Evolutionary conservation across 1,140 invertebrate species (phyloP), one percentile per base, ranked within the genome.

Genomic region (Amphibalanus amphitrite): DNA sequence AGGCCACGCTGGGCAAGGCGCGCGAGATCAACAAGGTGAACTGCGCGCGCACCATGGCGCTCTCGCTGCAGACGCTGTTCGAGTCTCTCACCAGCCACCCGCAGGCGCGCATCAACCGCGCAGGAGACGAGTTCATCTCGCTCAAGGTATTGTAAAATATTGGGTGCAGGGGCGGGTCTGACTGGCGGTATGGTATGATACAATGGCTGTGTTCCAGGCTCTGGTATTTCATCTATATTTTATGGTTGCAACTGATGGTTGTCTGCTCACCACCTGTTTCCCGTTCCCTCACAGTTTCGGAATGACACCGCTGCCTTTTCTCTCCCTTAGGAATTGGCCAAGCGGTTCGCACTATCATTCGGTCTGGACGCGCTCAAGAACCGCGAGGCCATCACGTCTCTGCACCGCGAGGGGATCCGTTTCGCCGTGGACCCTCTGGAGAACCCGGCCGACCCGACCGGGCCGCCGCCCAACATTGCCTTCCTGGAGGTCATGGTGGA

Each of bases 291-390:
- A 38, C 4, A 6, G 33, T 38, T 15, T 38, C 33, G n/a, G n/a
- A n/a, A n/a, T n/a, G n/a, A 38, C 33, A 6, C 33, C 33, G 4
- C 33, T 38, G 33, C 33, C 33, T 4, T 38, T 38, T 38, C 23
- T 20, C 69, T 29, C 13, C 30, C 78, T 13, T 75, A 90, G 83
- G 96, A 98, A 85, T 84, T 99, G 75, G 95, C 95, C 3, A 95
- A 97, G 81, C 84, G 95, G 75, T 98, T 99, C 84, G 91, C 95
- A 0, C 82, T 97, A 28, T 97, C 95, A 6, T 99, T 99, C 85
- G 97, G 97, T 28, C 84, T 98, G 71, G 96, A 99, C 83, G 92
- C 93, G 28, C 86, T 98, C 17, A 97, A 97, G 82, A 98, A 98
- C 84, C 86, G 97, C 67, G 95, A 98, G 80, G 95, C 96, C 23